Evolutionary conservation across 2,113 vertebrate genomes (phyloP).

Genomic region (Nothocercus nigrocapillus): DNA sequence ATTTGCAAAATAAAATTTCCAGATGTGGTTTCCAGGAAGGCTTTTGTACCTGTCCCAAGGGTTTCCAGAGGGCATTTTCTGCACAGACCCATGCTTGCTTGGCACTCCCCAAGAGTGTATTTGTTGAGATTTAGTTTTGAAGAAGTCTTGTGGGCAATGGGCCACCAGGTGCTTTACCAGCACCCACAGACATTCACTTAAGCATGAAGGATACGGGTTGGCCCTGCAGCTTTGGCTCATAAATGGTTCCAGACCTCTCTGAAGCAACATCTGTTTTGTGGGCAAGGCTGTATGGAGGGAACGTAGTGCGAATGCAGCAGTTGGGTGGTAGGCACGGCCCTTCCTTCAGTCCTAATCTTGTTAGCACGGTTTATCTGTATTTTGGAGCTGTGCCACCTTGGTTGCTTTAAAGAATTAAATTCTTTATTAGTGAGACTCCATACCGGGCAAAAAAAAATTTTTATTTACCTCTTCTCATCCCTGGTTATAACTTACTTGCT

Average conservation of each 20-base stretch:
- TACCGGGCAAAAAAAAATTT: not conserved
- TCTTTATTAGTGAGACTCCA: not conserved
- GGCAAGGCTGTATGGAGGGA: not conserved
- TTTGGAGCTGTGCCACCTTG: not conserved
- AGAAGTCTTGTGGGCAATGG: accelerated
- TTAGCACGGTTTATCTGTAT: accelerated
- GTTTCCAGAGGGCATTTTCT: no score
- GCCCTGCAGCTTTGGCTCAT: accelerated
- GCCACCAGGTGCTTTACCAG: not conserved
- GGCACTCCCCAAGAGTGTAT: accelerated
- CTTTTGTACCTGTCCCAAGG: not conserved
- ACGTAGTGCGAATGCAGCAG: accelerated
- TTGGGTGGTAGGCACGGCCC: not conserved
- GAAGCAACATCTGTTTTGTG: not conserved
- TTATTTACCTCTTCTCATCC: not conserved
- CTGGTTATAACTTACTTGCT: not conserved
- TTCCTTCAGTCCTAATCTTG: not conserved
- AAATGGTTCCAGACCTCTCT: not conserved
- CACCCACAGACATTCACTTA: not conserved
- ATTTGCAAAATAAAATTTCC: not conserved
- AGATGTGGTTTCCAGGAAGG: not conserved
- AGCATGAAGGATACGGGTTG: accelerated
- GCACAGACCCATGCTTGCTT: accelerated
- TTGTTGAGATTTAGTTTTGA: not conserved
- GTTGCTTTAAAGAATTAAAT: not conserved